phyloP scores from a whole-genome alignment of 2,888 invertebrate species.

The Drosophila recens region DNA sequence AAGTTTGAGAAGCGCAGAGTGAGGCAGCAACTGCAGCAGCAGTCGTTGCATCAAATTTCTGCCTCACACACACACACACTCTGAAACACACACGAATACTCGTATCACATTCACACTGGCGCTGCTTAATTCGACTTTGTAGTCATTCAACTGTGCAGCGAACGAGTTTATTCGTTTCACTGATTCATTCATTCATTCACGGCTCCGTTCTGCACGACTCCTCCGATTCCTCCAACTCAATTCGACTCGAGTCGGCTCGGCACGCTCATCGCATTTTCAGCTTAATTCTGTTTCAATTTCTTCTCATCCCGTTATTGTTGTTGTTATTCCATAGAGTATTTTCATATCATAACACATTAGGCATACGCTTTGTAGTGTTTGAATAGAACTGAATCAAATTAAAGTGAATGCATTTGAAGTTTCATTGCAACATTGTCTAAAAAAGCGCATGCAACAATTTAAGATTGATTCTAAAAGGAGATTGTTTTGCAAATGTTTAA shows the following conservation, averaged over 20 bases:
- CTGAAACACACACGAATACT: slow-evolving; percentile 16
- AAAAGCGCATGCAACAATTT: background rate
- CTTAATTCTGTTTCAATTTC: slow-evolving; percentile 64
- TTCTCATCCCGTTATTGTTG: slow-evolving; percentile 13
- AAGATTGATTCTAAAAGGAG: background rate
- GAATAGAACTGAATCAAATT: slow-evolving; percentile 7
- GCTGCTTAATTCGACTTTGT: slow-evolving; percentile 70
- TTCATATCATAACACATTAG: slow-evolving; percentile 11
- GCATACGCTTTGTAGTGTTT: slow-evolving; percentile 9
- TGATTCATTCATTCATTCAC: slow-evolving; percentile 73
- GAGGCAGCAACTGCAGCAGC: slow-evolving; percentile 10
- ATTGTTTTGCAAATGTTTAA: background rate
- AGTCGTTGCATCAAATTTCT: slow-evolving; percentile 49
- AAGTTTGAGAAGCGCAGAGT: slow-evolving; percentile 30
- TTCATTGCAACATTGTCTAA: background rate
- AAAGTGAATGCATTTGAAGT: background rate
- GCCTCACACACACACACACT: slow-evolving; percentile 21
- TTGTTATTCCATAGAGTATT: slow-evolving; percentile 31
- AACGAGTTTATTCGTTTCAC: slow-evolving; percentile 76
- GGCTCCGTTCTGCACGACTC: slow-evolving; percentile 50
- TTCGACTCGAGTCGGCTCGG: slow-evolving; percentile 2
- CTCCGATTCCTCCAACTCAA: slow-evolving; percentile 13
- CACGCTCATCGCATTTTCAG: slow-evolving; percentile 59
- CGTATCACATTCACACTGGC: slow-evolving; percentile 20
- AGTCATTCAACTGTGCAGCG: slow-evolving; percentile 75